Evolutionary conservation across 2,888 invertebrate species (phyloP).

Genomic region (Scaptomyza reducta): DNA sequence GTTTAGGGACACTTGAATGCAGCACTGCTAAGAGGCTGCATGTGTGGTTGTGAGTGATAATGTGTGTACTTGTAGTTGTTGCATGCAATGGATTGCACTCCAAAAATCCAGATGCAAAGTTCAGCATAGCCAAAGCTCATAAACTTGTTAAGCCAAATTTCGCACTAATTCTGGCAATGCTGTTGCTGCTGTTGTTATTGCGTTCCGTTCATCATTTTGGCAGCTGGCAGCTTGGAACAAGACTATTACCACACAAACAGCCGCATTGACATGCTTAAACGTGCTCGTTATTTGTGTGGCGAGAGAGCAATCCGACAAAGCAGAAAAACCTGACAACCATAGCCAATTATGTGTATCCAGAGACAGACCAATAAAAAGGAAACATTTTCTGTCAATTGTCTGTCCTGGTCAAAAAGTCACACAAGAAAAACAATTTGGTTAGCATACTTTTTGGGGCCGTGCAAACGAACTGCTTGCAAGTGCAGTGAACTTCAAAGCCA

Average conservation of each 20-base stretch:
- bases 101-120: slow-evolving; percentile 50
- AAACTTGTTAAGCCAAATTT: slow-evolving; percentile 69
- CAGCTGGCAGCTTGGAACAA: slow-evolving; percentile 30
- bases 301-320: slow-evolving; percentile 1
- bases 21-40: slow-evolving; percentile 15
- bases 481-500: neutral
- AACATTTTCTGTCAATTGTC: slow-evolving; percentile 14
- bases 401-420: slow-evolving; percentile 32
- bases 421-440: slow-evolving; percentile 7
- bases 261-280: slow-evolving; percentile 64
- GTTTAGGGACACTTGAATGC: slow-evolving; percentile 42
- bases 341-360: slow-evolving; percentile 44
- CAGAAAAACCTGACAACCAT: neutral
- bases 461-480: neutral
- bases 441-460: slow-evolving; percentile 34
- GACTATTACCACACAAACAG: slow-evolving; percentile 37
- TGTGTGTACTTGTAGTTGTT: neutral
- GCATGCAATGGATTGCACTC: slow-evolving; percentile 30
- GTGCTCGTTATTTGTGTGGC: slow-evolving; percentile 37
- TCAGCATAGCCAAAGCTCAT: slow-evolving; percentile 50
- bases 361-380: neutral
- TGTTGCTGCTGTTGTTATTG: slow-evolving; percentile 23
- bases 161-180: slow-evolving; percentile 34
- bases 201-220: slow-evolving; percentile 62
- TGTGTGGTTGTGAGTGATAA: neutral